Conservation (phyloP, 2,888 invertebrate genomes). For the Tubulanus polymorphus region DNA sequence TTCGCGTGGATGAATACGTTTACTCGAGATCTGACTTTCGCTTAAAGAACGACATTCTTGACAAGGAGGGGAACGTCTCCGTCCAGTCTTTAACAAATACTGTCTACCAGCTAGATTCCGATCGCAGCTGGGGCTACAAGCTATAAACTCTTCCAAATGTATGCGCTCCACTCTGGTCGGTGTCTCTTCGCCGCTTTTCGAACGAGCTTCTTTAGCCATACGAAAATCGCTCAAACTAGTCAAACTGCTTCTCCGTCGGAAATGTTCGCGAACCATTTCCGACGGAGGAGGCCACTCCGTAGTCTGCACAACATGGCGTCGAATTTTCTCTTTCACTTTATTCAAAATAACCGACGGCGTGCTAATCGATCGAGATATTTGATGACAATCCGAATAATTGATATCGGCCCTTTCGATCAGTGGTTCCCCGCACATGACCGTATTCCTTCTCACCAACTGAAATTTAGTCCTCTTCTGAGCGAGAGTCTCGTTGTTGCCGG, state of each 20-base stretch:
- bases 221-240: too few species aligned
- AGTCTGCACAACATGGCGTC: slow-evolving; percentile 25
- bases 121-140: not conserved
- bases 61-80: not conserved
- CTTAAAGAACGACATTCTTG: not conserved
- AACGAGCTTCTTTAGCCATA: slow-evolving; percentile 11
- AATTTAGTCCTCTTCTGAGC: not conserved
- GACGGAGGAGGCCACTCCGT: slow-evolving; percentile 22
- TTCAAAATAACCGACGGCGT: slow-evolving; percentile 1
- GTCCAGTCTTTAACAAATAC: not conserved
- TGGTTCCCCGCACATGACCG: not conserved
- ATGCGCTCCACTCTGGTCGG: not conserved
- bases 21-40: not conserved
- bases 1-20: slow-evolving; percentile 8
- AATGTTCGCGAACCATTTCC: slow-evolving; percentile 20
- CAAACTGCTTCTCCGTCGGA: slow-evolving; percentile 19
- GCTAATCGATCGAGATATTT: slow-evolving; percentile 1
- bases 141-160: not conserved
- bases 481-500: not conserved
- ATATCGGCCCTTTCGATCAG: not conserved
- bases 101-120: not conserved
- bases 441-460: not conserved
- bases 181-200: not conserved
- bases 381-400: not conserved
- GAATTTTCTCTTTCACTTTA: slow-evolving; percentile 25